Evolutionary conservation across 2,888 invertebrate genomes (phyloP).

Genomic region (Panopea generosa): DNA sequence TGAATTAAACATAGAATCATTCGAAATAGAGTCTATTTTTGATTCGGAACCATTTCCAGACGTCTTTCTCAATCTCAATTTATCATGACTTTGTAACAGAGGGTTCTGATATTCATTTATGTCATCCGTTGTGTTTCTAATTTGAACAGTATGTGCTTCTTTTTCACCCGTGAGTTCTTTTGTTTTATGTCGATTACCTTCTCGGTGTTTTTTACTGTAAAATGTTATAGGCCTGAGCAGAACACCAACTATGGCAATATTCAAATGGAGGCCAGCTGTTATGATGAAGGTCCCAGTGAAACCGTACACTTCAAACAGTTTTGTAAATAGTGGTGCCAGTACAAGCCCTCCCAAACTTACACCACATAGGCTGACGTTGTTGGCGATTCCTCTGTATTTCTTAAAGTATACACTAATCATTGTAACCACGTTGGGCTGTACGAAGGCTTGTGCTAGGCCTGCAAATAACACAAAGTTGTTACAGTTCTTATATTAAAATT

Average conservation of each 20-base stretch:
- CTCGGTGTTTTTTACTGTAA: neutral
- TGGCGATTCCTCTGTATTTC: conserved; percentile 42
- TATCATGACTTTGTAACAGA: neutral
- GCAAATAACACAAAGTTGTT: conserved; percentile 1
- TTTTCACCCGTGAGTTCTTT: neutral
- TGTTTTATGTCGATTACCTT: neutral
- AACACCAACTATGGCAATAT: conserved; percentile 23
- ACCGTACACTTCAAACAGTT: conserved; percentile 39
- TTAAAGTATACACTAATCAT: conserved; percentile 35
- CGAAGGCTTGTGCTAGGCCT: conserved; percentile 35
- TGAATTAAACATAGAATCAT: conserved; percentile 18
- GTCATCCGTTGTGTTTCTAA: neutral
- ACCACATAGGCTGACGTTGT: conserved; percentile 28
- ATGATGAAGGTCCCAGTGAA: conserved; percentile 47
- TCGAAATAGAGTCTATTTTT: neutral
- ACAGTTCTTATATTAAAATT: too few species aligned
- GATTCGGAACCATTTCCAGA: conserved; percentile 21
- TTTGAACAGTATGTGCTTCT: neutral
- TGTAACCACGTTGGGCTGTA: conserved; percentile 25
- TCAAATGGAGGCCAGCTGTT: conserved; percentile 26
- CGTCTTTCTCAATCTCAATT: conserved; percentile 5
- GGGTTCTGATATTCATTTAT: neutral
- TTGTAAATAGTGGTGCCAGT: conserved; percentile 38
- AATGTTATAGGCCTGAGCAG: conserved; percentile 29
- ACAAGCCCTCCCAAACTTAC: conserved; percentile 38